These are phyloP conservation scores for Acrocera orbiculus DNA, from an alignment of 2,888 invertebrate species.

Conservation along the genomic window DNA sequence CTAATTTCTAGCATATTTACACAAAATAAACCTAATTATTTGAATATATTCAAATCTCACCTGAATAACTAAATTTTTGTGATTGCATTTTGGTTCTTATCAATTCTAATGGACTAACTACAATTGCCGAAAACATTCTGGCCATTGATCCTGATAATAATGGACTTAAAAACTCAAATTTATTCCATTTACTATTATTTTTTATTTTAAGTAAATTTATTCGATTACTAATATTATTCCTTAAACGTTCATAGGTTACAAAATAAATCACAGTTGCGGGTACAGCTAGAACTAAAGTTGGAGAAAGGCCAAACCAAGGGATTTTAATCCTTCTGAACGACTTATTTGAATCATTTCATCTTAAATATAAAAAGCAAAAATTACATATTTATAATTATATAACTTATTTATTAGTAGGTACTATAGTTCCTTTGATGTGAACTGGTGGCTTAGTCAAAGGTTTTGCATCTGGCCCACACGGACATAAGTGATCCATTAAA, in stretches of 20 bases:
- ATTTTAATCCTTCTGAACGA: conserved; percentile 68
- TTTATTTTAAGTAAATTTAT: conserved; percentile 16
- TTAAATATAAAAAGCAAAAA: conserved; percentile 33
- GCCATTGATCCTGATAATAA: conserved; percentile 73
- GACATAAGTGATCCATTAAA: conserved; percentile 93
- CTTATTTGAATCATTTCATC: conserved; percentile 92
- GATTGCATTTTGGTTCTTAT: conserved; percentile 98
- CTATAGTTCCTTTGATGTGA: conserved; percentile 64
- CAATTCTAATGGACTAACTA: conserved; percentile 89
- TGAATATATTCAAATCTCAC: conserved; percentile 29
- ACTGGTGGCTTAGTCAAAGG: conserved; percentile 25
- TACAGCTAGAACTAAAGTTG: conserved; percentile 85
- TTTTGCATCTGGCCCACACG: conserved; percentile 40
- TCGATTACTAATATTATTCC: conserved; percentile 32
- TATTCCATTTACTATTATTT: background rate
- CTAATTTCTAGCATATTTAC: conserved; percentile 34
- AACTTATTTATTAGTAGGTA: conserved; percentile 25
- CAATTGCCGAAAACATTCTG: conserved; percentile 60
- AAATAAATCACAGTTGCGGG: conserved; percentile 96
- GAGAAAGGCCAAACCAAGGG: conserved; percentile 97
- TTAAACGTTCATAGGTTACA: conserved; percentile 86
- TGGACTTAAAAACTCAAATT: conserved; percentile 69
- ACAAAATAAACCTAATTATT: background rate
- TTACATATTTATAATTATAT: conserved; percentile 1
- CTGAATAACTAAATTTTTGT: conserved; percentile 62